phyloP scores from a whole-genome alignment of 2,888 invertebrate genomes.

The Lordiphosa andalusiaca region DNA sequence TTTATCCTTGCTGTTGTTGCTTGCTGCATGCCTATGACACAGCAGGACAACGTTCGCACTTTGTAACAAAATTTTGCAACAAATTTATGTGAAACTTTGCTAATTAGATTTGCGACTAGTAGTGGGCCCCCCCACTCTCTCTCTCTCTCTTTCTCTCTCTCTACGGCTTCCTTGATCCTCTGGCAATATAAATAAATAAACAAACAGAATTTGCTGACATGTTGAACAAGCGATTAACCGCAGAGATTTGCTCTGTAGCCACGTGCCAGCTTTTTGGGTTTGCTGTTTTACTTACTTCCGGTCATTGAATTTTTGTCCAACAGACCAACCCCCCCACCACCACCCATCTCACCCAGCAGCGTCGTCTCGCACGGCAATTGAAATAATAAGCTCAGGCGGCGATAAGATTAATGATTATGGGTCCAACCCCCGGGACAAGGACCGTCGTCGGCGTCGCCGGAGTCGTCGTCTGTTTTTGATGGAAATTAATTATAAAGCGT shows the following conservation, averaged over 20 bases:
- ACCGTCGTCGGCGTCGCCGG: conserved; percentile 19
- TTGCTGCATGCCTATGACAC: conserved; percentile 42
- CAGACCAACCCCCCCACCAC: conserved; percentile 21
- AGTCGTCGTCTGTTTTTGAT: conserved; percentile 78
- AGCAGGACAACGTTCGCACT: conserved; percentile 59
- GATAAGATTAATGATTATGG: conserved; percentile 81
- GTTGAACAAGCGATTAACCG: conserved; percentile 73
- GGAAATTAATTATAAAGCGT: conserved; percentile 79
- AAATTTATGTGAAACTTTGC: conserved; percentile 31
- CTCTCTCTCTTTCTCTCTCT: neutral
- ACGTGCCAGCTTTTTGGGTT: conserved; percentile 57
- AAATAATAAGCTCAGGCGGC: conserved; percentile 80
- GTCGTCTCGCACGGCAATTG: conserved; percentile 59
- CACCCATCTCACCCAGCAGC: conserved; percentile 7
- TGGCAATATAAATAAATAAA: conserved; percentile 57
- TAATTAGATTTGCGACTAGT: conserved; percentile 51
- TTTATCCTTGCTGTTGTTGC: conserved; percentile 37
- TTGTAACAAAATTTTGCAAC: conserved; percentile 51
- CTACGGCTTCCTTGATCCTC: conserved; percentile 3
- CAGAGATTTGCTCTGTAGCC: conserved; percentile 59
- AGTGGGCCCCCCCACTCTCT: conserved; percentile 20
- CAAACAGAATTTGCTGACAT: conserved; percentile 64
- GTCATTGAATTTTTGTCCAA: conserved; percentile 70
- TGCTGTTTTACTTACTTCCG: conserved; percentile 75
- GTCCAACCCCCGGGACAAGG: conserved; percentile 47